Evolutionary conservation across 2,113 vertebrate genomes (phyloP).

Genomic region (Stigmatopora argus): DNA sequence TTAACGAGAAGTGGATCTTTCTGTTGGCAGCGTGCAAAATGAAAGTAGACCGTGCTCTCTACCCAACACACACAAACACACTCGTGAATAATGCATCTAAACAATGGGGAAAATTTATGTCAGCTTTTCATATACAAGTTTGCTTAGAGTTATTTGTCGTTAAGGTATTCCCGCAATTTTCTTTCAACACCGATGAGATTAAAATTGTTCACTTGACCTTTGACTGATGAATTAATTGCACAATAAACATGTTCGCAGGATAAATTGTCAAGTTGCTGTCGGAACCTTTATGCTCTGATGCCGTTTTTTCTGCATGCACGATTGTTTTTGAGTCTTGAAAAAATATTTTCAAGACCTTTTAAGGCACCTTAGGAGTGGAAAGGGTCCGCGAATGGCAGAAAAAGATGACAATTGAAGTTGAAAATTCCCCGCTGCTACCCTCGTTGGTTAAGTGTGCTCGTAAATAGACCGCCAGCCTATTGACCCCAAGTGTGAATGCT

Average conservation of each 20-base stretch:
- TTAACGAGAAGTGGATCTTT: neutral
- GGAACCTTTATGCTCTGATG: too few species aligned
- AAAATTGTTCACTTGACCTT: too few species aligned
- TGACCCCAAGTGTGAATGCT: slow-evolving; percentile 34
- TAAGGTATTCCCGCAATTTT: neutral
- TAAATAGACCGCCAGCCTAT: slow-evolving; percentile 40
- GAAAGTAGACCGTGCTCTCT: neutral
- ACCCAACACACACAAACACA: neutral
- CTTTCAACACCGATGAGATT: too few species aligned
- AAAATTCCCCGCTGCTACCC: slow-evolving; percentile 41
- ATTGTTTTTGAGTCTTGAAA: neutral
- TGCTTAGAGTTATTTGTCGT: neutral
- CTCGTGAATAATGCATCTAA: neutral
- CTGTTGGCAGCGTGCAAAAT: slow-evolving; percentile 15
- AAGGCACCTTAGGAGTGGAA: slow-evolving; percentile 47
- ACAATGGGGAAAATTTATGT: neutral
- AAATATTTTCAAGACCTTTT: neutral
- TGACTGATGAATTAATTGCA: too few species aligned
- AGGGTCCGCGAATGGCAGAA: slow-evolving; percentile 47
- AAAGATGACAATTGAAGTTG: slow-evolving; percentile 22
- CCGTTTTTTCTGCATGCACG: too few species aligned
- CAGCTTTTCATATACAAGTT: neutral
- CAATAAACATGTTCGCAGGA: too few species aligned
- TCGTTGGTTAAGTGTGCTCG: slow-evolving; percentile 47
- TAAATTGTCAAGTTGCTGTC: too few species aligned